A percentile compares a stretch with the other conserved stretches of the same genome.
Conservation (phyloP, 37 sponge, comb jelly and placozoan species). For the Bolinopsis microptera region DNA sequence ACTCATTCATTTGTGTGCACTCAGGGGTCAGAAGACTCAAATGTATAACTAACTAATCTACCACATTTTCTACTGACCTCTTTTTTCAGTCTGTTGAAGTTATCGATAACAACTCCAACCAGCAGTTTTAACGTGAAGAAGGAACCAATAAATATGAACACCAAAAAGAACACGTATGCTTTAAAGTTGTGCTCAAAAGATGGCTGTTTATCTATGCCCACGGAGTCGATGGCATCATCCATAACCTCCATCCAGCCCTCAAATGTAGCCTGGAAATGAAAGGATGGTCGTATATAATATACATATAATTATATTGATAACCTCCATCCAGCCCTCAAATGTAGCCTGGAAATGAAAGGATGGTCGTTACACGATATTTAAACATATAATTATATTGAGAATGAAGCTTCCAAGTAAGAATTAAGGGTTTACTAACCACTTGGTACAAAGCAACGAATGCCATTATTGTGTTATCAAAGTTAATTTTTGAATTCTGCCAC, state of each 20-base stretch:
- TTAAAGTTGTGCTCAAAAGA: constrained; percentile 41
- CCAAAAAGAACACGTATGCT: constrained; percentile 63
- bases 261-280: constrained; percentile 66
- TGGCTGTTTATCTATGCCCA: constrained; percentile 52
- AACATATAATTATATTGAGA: too few relatives aligned
- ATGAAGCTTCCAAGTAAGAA: too few relatives aligned
- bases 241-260: constrained; percentile 71
- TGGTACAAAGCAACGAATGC: constrained; percentile 68
- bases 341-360: too few relatives aligned
- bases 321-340: too few relatives aligned
- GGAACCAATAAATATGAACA: constrained; percentile 67
- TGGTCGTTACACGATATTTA: too few relatives aligned
- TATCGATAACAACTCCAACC: constrained; percentile 69
- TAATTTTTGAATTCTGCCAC: constrained; percentile 66
- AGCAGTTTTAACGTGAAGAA: constrained; percentile 68
- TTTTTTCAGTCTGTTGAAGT: constrained; percentile 66
- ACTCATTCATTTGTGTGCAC: too few relatives aligned
- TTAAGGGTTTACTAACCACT: constrained; percentile 52
- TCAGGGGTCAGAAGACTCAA: too few relatives aligned
- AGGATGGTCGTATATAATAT: too few relatives aligned
- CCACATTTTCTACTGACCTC: constrained; percentile 68
- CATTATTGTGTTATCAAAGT: constrained; percentile 65
- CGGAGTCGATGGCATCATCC: constrained; percentile 65
- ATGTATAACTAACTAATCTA: too few relatives aligned
- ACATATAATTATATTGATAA: too few relatives aligned